These are phyloP conservation scores for Menura novaehollandiae DNA, from an alignment of 2,113 vertebrate species.

Conservation along the genomic window DNA sequence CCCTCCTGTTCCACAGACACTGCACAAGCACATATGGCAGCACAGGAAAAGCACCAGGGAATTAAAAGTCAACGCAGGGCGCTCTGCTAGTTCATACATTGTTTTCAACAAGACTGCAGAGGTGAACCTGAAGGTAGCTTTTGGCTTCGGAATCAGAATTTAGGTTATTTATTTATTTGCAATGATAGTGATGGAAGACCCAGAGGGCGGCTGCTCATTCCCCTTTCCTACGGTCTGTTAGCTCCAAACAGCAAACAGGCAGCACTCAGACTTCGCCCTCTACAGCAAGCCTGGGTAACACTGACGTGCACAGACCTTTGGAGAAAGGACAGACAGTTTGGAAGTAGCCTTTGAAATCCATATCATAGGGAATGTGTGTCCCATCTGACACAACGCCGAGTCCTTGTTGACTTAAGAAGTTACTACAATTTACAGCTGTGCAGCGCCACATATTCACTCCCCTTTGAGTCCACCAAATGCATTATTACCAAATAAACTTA, in stretches of 20 bases:
- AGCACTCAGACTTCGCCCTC: neutral
- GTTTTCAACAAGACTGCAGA: constrained; percentile 47
- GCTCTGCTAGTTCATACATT: constrained; percentile 11
- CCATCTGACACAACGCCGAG: neutral
- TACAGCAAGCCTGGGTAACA: neutral
- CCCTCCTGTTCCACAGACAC: neutral
- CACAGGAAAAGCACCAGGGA: neutral
- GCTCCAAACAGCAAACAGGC: neutral
- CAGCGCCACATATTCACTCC: neutral
- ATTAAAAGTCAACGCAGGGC: constrained; percentile 14
- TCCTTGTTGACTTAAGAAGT: neutral
- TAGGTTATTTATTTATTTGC: constrained; percentile 46
- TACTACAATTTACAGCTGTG: neutral
- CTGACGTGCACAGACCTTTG: neutral
- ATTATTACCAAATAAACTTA: neutral
- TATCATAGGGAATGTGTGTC: neutral
- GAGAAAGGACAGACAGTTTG: neutral
- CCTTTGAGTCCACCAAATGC: neutral
- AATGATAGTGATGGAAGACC: constrained; percentile 30
- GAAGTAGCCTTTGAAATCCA: neutral
- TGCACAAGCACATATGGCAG: neutral
- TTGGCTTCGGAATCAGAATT: constrained; percentile 6
- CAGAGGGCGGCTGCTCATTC: constrained; percentile 19
- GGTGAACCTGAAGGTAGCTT: constrained; percentile 52
- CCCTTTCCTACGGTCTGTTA: neutral